phyloP scores from a whole-genome alignment of 2,888 invertebrate genomes.

The Luperina nickerlii region DNA sequence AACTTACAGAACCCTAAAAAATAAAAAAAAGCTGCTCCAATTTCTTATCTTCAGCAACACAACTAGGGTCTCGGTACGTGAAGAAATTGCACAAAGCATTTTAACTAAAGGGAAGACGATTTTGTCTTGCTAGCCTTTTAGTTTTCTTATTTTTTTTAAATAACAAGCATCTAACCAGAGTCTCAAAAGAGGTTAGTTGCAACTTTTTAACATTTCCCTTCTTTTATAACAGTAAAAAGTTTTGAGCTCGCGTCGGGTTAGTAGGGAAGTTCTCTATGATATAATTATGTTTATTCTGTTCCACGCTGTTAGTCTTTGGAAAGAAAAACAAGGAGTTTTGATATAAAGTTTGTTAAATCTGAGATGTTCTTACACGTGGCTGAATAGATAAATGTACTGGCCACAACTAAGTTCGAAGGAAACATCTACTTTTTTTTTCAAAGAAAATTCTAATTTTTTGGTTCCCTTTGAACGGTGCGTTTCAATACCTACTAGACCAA shows the following conservation, averaged over 20 bases:
- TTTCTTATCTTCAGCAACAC: slow-evolving; percentile 47
- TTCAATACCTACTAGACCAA: too few relatives aligned
- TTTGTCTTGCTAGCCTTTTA: slow-evolving; percentile 33
- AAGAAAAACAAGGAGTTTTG: slow-evolving; percentile 15
- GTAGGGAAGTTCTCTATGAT: slow-evolving; percentile 29
- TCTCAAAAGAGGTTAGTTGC: slow-evolving; percentile 43
- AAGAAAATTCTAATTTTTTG: not conserved
- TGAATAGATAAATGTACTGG: not conserved
- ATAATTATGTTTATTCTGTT: slow-evolving; percentile 39
- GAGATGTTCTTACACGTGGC: not conserved
- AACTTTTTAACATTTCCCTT: slow-evolving; percentile 32
- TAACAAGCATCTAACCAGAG: slow-evolving; percentile 42
- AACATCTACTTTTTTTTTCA: too few relatives aligned
- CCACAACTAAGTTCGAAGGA: not conserved
- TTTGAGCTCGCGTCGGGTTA: slow-evolving; percentile 24
- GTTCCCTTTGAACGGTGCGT: not conserved
- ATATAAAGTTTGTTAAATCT: slow-evolving; percentile 16
- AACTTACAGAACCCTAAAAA: slow-evolving; percentile 20
- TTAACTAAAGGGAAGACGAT: slow-evolving; percentile 46
- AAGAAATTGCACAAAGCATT: slow-evolving; percentile 54
- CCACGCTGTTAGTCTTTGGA: not conserved
- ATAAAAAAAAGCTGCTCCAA: slow-evolving; percentile 35
- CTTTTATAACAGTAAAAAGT: slow-evolving; percentile 17
- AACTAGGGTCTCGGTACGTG: slow-evolving; percentile 49
- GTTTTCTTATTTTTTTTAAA: slow-evolving; percentile 46